phyloP scores from a whole-genome alignment of 2,797 vertebrate species.

The Pangasius djambal region DNA sequence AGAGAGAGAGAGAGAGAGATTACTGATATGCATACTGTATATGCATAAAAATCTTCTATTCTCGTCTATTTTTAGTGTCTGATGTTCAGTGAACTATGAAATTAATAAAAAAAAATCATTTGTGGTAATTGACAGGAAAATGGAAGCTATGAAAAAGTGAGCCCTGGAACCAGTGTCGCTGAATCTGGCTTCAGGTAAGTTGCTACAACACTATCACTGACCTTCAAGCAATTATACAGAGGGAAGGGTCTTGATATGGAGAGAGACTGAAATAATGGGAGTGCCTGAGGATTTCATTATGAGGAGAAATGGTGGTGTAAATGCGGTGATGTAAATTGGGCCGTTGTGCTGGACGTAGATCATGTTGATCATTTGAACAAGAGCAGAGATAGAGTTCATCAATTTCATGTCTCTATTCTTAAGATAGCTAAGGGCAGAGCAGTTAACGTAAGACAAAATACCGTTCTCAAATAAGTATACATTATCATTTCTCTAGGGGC shows the following conservation, averaged over 20 bases:
- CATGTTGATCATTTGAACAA: constrained; percentile 34
- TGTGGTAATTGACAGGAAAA: constrained; percentile 80
- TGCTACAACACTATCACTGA: constrained; percentile 82
- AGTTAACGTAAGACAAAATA: constrained; percentile 54
- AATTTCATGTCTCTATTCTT: constrained; percentile 46
- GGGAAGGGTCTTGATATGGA: constrained; percentile 39
- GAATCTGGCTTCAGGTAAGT: constrained; percentile 80
- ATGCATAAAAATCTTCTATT: neutral
- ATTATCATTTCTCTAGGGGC: constrained; percentile 49
- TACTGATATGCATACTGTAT: neutral
- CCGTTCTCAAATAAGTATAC: constrained; percentile 46
- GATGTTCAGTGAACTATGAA: constrained; percentile 81
- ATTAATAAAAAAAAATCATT: constrained; percentile 82
- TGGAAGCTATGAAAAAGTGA: constrained; percentile 63
- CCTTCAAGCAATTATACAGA: constrained; percentile 82
- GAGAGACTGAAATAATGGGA: constrained; percentile 44
- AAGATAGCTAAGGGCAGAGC: constrained; percentile 53
- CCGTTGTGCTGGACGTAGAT: constrained; percentile 33
- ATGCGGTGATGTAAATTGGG: constrained; percentile 12
- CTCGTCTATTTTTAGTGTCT: constrained; percentile 55
- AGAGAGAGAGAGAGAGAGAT: too few species aligned
- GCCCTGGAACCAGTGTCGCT: constrained; percentile 77
- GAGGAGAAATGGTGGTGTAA: constrained; percentile 38
- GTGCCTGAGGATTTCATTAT: constrained; percentile 35
- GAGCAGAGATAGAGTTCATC: constrained; percentile 40